Base-by-base conservation (phyloP, 2,888 invertebrate genomes). In the Hetaerina titia region DNA sequence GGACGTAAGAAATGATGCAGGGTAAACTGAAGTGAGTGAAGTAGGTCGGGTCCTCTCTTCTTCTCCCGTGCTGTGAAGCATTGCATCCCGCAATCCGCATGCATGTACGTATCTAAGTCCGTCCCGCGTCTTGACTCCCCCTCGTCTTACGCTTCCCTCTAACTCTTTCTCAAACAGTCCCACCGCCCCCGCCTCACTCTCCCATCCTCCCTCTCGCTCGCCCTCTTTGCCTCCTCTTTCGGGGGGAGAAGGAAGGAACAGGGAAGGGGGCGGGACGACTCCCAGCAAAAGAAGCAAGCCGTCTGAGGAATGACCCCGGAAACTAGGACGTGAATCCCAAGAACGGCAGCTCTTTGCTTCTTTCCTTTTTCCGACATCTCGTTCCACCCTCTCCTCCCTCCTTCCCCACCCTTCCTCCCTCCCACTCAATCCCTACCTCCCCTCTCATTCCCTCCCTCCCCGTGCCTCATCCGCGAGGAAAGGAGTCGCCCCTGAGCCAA, bases 241-340 rank as follows among this genome's bases (percentile, higher is more conserved):
- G n/a, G 45, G 45, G 4, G 60, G 5, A 6, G 6, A 60, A 6
- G 60, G 60, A 9, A 69, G 19, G n/a, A 0, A 60, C 13, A 6
- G 7, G n/a, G 69, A 69, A 69, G 22, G 22, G 22, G 69, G n/a
- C n/a, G n/a, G n/a, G n/a, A n/a, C n/a, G n/a, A 22, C 69, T 69
- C 8, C 7, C 22, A n/a, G 45, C 17, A 13, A 88, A 56, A 22
- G 88, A 15, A 88, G 45, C 19, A 56, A 88, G 56, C 45, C 15
- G 88, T 56, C 56, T 88, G 45, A 88, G 45, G 88, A 56, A 88
- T 88, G 88, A 56, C 56, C 31, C 88, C 45, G 45, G 88, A 88
- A 88, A 88, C 88, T 56, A 17, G 19, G 88, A 88, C 88, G 88
- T 56, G 88, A 45, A 88, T 88, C 17, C 88, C 22, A 69, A 88